Evolutionary conservation across 2,888 invertebrate genomes (phyloP).

Genomic region (Eretmocerus hayati): DNA sequence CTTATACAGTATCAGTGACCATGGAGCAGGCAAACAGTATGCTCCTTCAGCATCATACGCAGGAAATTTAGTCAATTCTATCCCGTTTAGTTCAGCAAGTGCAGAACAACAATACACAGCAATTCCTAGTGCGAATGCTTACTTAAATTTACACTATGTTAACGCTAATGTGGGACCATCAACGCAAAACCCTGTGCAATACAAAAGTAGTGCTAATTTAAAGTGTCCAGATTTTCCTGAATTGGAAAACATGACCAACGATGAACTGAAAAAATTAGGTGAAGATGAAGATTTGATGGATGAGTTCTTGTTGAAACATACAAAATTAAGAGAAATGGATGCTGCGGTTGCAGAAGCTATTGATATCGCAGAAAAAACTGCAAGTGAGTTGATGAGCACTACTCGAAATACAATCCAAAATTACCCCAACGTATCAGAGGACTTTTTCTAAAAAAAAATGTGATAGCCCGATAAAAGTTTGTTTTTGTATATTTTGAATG

Average conservation of each 20-base stretch:
- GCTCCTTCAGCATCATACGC: slow-evolving; percentile 4
- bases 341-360: slow-evolving; percentile 65
- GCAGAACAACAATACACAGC: slow-evolving; percentile 34
- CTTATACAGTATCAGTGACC: slow-evolving; percentile 28
- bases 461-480: too few species aligned
- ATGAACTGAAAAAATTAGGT: slow-evolving; percentile 64
- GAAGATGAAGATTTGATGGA: slow-evolving; percentile 66
- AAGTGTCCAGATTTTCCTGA: slow-evolving; percentile 47
- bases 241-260: slow-evolving; percentile 50
- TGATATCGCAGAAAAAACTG: slow-evolving; percentile 62
- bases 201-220: slow-evolving; percentile 21
- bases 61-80: slow-evolving; percentile 8
- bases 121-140: slow-evolving; percentile 32
- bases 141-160: slow-evolving; percentile 35
- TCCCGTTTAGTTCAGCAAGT: slow-evolving; percentile 11
- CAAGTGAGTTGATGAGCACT: slow-evolving; percentile 50
- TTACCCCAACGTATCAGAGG: too few species aligned
- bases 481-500: too few species aligned
- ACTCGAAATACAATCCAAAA: background rate
- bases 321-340: slow-evolving; percentile 62
- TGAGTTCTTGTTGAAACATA: slow-evolving; percentile 65
- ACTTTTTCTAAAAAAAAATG: too few species aligned
- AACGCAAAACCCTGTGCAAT: slow-evolving; percentile 18
- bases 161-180: slow-evolving; percentile 36
- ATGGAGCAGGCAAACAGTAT: slow-evolving; percentile 15